phyloP scores from a whole-genome alignment of 2,888 invertebrate genomes.

The Pammene aurita region DNA sequence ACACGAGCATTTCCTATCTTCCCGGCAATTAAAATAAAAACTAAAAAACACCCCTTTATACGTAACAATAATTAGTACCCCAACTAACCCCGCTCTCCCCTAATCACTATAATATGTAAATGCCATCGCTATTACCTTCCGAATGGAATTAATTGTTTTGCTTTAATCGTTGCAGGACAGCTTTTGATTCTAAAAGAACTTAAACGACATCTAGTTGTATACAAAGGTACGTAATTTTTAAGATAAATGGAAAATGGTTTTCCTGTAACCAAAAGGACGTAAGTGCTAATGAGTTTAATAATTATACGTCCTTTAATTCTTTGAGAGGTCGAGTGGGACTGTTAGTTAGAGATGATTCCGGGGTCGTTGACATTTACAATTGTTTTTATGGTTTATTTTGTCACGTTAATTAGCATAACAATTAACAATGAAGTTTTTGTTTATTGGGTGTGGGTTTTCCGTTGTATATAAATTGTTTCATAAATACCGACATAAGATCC shows the following conservation, averaged over 20 bases:
- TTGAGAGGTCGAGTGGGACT: neutral
- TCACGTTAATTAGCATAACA: conserved; percentile 11
- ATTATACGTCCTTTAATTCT: neutral
- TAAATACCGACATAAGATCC: no score
- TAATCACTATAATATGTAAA: conserved; percentile 63
- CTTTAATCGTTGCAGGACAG: conserved; percentile 53
- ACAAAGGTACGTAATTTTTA: neutral
- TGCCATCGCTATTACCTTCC: conserved; percentile 53
- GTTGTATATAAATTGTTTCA: neutral
- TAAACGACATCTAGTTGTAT: conserved; percentile 1
- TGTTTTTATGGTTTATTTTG: conserved; percentile 22
- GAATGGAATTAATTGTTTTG: conserved; percentile 60
- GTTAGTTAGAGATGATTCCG: conserved; percentile 45
- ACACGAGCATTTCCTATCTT: conserved; percentile 19
- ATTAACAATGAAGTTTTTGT: conserved; percentile 5
- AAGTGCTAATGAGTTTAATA: neutral
- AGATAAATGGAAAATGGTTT: neutral
- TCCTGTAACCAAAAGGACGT: neutral
- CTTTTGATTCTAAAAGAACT: neutral
- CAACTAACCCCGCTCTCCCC: conserved; percentile 46
- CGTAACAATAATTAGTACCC: conserved; percentile 17
- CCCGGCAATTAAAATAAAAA: conserved; percentile 52
- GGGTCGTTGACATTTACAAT: conserved; percentile 38
- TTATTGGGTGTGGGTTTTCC: neutral
- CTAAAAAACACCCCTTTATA: conserved; percentile 39